Evolutionary conservation across 2,797 vertebrate genomes (phyloP).

Genomic region (Babyrousa celebensis): DNA sequence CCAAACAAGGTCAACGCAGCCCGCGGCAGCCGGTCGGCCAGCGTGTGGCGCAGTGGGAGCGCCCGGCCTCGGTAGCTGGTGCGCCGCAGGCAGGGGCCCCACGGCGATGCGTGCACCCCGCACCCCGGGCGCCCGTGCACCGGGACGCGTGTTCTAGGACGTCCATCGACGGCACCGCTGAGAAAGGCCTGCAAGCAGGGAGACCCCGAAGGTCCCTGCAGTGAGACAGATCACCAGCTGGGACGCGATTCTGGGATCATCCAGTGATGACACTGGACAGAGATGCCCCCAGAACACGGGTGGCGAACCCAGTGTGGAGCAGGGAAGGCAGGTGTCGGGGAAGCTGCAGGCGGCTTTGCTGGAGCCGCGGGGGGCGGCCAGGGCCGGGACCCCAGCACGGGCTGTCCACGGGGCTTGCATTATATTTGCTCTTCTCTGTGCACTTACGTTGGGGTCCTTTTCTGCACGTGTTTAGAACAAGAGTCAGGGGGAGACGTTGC

Average conservation of each 20-base stretch:
- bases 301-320: rapidly evolving
- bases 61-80: rapidly evolving
- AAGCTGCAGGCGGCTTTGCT: rapidly evolving
- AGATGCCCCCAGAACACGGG: rapidly evolving
- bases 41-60: rapidly evolving
- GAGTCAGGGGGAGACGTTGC: background rate
- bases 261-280: rapidly evolving
- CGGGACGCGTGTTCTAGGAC: rapidly evolving
- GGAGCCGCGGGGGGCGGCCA: background rate
- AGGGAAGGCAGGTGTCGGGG: too few relatives aligned
- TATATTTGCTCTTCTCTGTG: too few relatives aligned
- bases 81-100: background rate
- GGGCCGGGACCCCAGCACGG: background rate
- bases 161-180: background rate
- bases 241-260: rapidly evolving
- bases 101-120: too few relatives aligned
- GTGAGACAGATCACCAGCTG: background rate
- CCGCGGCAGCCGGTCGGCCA: background rate
- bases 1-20: too few relatives aligned
- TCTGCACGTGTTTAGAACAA: too few relatives aligned
- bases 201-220: background rate
- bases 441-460: too few relatives aligned
- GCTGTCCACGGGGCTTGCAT: background rate
- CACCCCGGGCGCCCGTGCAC: background rate
- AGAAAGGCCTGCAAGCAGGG: background rate